Base-by-base conservation (phyloP, 2,888 invertebrate species). In the Dasypolia templi region DNA sequence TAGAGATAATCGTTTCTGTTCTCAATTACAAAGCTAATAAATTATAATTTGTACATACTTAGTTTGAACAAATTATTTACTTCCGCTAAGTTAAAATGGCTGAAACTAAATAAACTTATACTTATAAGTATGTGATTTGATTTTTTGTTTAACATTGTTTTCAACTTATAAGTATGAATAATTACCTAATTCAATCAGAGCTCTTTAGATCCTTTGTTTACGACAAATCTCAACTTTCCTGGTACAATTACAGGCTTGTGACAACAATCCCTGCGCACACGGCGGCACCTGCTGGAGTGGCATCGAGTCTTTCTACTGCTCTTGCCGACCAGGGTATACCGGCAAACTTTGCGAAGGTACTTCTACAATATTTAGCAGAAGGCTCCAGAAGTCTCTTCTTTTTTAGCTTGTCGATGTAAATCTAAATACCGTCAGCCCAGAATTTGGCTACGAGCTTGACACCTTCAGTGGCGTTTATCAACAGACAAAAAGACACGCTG, bases 281-380 rank as follows among this genome's bases (percentile, higher is more conserved):
- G 98, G 98, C 49, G 98, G 98, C 70, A 98, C 98, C 62, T 98
- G 98, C 92, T 98, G 98, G 98, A 97, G 97, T 87, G 97, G 97
- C 84, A 97, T 97, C 74, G 97, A 97, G 89, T 97, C 97, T 12
- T 98, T 97, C 94, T 97, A 97, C 91, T 99, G 99, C 92, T 97
- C 97, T 70, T 99, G 99, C 90, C 97, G 97, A 66, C 97, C 98
- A 17, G 98, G 98, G 12, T 98, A 97, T 90, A 97, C 97, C 3
- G 98, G 98, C 53, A 97, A 97, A 89, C 97, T 97, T 86, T 99
- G 98, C 92, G 98, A 98, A 97, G 97, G 97, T 97, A 93, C 14
- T 46, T 32, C 3, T 32, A 22, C 32, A 4, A 19, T 56, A 9
- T 29, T 51, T 22, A n/a, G n/a, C n/a, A n/a, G n/a, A n/a, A n/a